Conservation (phyloP, 1,140 invertebrate species). For the Brachystomella parvula region DNA sequence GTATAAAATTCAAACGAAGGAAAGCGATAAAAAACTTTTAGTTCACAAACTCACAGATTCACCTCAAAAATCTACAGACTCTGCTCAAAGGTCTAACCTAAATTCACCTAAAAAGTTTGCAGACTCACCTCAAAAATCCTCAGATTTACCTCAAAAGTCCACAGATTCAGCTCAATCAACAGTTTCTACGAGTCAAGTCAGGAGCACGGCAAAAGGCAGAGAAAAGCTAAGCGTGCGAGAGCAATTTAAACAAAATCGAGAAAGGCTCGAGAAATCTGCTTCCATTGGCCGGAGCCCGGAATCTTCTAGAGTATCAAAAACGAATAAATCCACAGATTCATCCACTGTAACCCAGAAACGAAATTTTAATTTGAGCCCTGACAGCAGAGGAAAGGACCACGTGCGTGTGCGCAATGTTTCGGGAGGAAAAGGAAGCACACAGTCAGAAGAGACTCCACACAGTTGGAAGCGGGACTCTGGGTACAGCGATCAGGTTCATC, state of each 20-base stretch:
- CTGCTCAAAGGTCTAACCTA: too few species aligned
- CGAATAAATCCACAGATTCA: too few species aligned
- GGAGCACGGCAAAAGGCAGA: not conserved
- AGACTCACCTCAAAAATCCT: too few species aligned
- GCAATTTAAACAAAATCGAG: not conserved
- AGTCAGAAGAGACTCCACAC: not conserved
- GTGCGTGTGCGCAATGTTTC: not conserved
- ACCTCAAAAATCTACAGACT: too few species aligned
- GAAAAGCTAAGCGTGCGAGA: not conserved
- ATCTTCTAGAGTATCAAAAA: too few species aligned
- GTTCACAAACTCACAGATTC: too few species aligned
- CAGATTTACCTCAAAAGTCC: too few species aligned
- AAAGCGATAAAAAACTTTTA: not conserved
- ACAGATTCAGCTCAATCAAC: too few species aligned
- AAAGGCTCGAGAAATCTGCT: not conserved
- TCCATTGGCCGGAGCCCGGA: not conserved
- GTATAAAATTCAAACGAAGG: not conserved
- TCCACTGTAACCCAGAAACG: not conserved
- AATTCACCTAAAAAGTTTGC: too few species aligned
- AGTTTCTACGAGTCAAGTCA: too few species aligned
- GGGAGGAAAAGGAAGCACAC: not conserved
- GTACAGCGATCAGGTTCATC: constrained; percentile 26
- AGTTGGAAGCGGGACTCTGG: constrained; percentile 25
- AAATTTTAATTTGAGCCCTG: not conserved
- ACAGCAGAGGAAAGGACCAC: not conserved